These are phyloP conservation scores for Eupleurogrammus muticus DNA, from an alignment of 2,797 vertebrate species.

Conservation along the genomic window DNA sequence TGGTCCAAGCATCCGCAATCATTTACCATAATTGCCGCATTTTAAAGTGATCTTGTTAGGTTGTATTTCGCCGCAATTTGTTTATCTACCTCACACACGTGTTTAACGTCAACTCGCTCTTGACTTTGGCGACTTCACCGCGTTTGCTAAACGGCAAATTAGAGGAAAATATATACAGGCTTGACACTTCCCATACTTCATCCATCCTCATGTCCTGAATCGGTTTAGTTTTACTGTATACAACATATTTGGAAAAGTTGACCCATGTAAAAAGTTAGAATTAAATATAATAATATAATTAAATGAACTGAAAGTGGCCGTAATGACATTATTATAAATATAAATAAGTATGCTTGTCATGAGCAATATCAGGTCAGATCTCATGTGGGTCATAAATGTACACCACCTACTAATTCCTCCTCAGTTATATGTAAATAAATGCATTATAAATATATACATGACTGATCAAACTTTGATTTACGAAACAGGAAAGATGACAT, in stretches of 20 bases:
- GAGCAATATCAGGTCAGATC: neutral
- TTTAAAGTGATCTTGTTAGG: conserved; percentile 1
- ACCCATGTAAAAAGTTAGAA: neutral
- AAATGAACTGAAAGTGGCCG: neutral
- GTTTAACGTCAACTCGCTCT: neutral
- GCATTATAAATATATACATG: too few species aligned
- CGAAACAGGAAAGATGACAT: too few species aligned
- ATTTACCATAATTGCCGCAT: conserved; percentile 34
- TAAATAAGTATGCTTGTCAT: neutral
- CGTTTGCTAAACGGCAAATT: conserved; percentile 3
- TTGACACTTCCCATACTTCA: neutral
- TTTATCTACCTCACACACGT: conserved; percentile 16
- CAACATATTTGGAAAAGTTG: neutral
- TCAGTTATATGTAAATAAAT: too few species aligned
- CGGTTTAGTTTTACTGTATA: neutral
- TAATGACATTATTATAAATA: neutral
- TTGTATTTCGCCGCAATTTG: conserved; percentile 13
- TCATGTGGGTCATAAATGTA: too few species aligned
- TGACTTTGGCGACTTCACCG: neutral
- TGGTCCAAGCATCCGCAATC: conserved; percentile 36
- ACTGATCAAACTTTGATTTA: too few species aligned
- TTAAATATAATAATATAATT: neutral
- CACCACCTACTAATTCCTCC: too few species aligned
- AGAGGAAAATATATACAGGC: neutral
- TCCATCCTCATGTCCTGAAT: neutral